A percentile compares a stretch with the other conserved stretches of the same genome.
These are phyloP conservation scores for Danio jaintianensis DNA, from an alignment of 2,797 vertebrate genomes.

Conservation along the genomic window DNA sequence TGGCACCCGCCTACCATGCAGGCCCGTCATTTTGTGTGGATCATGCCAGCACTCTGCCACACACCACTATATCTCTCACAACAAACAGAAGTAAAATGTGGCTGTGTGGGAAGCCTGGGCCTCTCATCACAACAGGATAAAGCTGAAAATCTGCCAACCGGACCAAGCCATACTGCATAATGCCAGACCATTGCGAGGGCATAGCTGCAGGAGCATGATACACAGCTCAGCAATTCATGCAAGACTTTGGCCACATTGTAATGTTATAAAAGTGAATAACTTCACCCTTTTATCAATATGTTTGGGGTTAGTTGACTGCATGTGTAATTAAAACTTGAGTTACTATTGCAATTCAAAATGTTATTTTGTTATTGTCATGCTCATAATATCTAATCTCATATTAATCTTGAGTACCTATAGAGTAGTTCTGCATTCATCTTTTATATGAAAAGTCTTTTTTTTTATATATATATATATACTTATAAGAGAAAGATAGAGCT, in stretches of 20 bases:
- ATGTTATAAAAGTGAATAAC: constrained; percentile 5
- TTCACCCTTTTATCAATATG: constrained; percentile 8
- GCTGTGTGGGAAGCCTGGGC: constrained; percentile 39
- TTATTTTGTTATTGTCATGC: not conserved
- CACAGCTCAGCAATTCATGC: constrained; percentile 21
- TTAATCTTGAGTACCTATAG: too few species aligned
- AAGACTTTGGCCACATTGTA: constrained; percentile 7
- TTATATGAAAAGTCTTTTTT: too few species aligned
- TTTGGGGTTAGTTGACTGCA: not conserved
- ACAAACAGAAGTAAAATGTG: constrained; percentile 44
- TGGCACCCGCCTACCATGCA: constrained; percentile 48
- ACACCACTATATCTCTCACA: constrained; percentile 43
- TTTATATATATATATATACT: too few species aligned
- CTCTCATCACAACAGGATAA: constrained; percentile 56
- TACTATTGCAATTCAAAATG: not conserved
- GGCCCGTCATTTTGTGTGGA: constrained; percentile 42
- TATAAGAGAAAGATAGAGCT: too few species aligned
- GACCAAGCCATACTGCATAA: constrained; percentile 27
- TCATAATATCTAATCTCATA: too few species aligned
- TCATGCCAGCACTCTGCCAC: constrained; percentile 51
- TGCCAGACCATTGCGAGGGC: constrained; percentile 1
- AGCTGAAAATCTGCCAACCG: constrained; percentile 41
- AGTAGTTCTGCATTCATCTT: too few species aligned
- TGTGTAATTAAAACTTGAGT: not conserved
- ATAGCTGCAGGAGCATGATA: constrained; percentile 9